Evolutionary conservation across 1,140 invertebrate genomes (phyloP), one percentile per base, ranked within the genome.

Genomic region (Psilanteris sp.): DNA sequence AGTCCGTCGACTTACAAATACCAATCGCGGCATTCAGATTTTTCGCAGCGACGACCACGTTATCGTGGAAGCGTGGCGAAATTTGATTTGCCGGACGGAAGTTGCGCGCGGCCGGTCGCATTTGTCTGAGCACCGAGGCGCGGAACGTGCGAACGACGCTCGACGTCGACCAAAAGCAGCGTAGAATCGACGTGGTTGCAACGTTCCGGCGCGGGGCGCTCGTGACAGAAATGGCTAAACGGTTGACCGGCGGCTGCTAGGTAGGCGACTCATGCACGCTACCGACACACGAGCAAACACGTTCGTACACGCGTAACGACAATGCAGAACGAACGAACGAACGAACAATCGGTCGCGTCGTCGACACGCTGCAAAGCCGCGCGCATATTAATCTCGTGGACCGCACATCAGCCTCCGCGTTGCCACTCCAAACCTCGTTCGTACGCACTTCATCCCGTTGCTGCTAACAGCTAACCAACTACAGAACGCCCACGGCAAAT

Each of bases 191-290:
- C 61, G 67, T 75, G 68, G 59, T 9, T 41, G 74, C 79, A 81
- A 82, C 80, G 75, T 77, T 81, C 39, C 37, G 57, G 62, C 44
- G 43, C 76, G 74, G 68, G 75, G 82, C 83, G 83, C n/a, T 88
- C 87, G 87, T 88, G 87, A 88, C 87, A 87, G 87, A 88, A 88
- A 88, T 88, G 82, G 78, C 80, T 82, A 85, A 85, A 81, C 79
- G 79, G 75, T 79, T 59, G 72, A 57, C 43, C 59, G 52, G 11
- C 15, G 32, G 55, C 52, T 43, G 14, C 20, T 20, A 15, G 14
- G 16, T 14, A 27, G 34, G 20, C 32, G 24, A 18, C 22, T 11
- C 32, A 50, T 10, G 31, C 2, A 37, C 59, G n/a, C n/a, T n/a
- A 11, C 11, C 10, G 13, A 41, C 15, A 37, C 59, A 46, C 31